Percentiles rank a stretch among this genome's conserved stretches.
phyloP scores from a whole-genome alignment of 2,113 vertebrate species.

The Lepisosteus oculatus region DNA sequence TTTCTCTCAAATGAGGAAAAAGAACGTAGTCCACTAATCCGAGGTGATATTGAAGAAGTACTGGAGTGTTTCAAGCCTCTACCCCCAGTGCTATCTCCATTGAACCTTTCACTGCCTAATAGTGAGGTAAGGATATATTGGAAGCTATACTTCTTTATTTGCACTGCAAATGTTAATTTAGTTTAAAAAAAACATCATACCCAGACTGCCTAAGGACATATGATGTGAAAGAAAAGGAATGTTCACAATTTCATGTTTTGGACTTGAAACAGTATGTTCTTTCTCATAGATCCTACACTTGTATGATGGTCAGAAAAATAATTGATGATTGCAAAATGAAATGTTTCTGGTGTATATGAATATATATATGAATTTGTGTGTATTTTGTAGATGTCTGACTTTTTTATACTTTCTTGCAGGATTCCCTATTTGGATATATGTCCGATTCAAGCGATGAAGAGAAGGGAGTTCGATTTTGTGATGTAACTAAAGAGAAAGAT shows the following conservation, averaged over 20 bases:
- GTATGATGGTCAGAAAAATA: no score
- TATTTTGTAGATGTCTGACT: neutral
- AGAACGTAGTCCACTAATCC: neutral
- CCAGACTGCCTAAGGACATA: no score
- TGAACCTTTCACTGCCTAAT: slow-evolving; percentile 51
- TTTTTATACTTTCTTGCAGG: slow-evolving; percentile 48
- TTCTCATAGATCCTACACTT: no score
- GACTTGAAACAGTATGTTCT: no score
- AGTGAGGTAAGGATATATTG: slow-evolving; percentile 44
- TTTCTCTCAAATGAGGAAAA: neutral
- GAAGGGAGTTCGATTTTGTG: neutral
- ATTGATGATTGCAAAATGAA: neutral
- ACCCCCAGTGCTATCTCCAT: slow-evolving; percentile 78
- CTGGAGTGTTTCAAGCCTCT: slow-evolving; percentile 71
- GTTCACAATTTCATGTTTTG: no score
- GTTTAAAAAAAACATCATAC: no score
- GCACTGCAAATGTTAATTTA: no score
- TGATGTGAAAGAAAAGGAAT: no score
- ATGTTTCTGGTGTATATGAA: neutral
- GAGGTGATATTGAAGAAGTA: slow-evolving; percentile 38
- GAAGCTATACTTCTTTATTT: no score
- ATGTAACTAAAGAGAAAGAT: neutral
- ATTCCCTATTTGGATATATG: slow-evolving; percentile 50
- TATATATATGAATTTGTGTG: neutral
- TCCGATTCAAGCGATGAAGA: slow-evolving; percentile 60